A percentile compares a stretch with the other conserved stretches of the same genome.
These are phyloP conservation scores for Smittia aterrima DNA, from an alignment of 2,888 invertebrate genomes.

Conservation along the genomic window DNA sequence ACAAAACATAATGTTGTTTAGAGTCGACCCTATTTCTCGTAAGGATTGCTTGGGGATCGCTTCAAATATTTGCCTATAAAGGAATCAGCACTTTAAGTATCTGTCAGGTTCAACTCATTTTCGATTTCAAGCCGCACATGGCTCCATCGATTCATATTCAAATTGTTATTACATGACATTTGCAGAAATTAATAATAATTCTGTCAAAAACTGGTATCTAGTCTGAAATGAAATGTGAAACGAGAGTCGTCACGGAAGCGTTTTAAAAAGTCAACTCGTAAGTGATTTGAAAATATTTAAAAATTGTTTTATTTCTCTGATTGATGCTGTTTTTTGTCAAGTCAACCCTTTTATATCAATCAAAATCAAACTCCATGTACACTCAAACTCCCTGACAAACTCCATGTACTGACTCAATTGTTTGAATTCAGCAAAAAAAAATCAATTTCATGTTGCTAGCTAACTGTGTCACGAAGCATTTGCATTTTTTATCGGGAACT, in stretches of 20 bases:
- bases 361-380: too few relatives aligned
- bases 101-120: not conserved
- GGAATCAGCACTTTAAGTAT: too few relatives aligned
- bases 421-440: not conserved
- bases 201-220: not conserved
- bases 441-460: not conserved
- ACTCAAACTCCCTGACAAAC: not conserved
- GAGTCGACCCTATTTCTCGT: too few relatives aligned
- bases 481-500: not conserved
- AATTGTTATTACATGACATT: not conserved
- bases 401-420: not conserved
- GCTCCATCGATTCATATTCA: not conserved
- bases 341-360: not conserved
- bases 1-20: not conserved
- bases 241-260: not conserved
- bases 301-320: not conserved
- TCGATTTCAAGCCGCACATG: not conserved
- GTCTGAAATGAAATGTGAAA: not conserved
- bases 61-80: too few relatives aligned
- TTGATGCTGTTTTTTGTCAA: conserved; percentile 11
- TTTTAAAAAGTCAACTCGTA: not conserved
- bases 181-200: conserved; percentile 1
- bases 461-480: not conserved
- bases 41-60: too few relatives aligned
- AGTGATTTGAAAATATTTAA: not conserved